These are phyloP conservation scores for Crocodylus rhombifer DNA, from an alignment of 2,797 vertebrate species.

Conservation along the genomic window DNA sequence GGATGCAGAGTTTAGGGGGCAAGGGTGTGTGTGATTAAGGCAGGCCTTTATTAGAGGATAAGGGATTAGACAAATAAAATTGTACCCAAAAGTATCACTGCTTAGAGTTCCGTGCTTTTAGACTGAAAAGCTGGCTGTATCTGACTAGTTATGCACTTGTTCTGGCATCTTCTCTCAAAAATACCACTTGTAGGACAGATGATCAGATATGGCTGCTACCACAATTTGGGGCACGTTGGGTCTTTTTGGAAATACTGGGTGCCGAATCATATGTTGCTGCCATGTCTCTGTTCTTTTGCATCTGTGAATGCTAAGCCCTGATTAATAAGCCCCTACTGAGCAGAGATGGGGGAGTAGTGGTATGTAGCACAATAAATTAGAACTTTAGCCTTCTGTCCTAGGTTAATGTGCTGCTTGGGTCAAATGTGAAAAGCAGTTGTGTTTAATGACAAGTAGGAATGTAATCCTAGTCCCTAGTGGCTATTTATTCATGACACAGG, in stretches of 20 bases:
- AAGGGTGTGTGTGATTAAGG: conserved; percentile 39
- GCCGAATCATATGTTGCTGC: neutral
- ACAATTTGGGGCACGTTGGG: neutral
- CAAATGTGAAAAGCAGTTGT: neutral
- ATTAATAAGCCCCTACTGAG: neutral
- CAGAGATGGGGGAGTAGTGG: neutral
- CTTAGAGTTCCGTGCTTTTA: conserved; percentile 35
- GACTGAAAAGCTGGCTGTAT: neutral
- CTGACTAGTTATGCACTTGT: neutral
- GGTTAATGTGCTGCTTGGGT: neutral
- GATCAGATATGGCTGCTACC: neutral
- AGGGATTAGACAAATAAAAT: conserved; percentile 61
- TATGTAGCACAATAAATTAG: neutral
- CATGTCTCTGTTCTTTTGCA: neutral
- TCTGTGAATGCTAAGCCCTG: neutral
- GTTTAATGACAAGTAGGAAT: neutral
- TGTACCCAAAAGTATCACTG: conserved; percentile 31
- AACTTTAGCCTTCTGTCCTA: accelerated
- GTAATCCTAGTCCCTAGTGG: neutral
- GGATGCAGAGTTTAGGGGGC: conserved; percentile 40
- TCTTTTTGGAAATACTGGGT: neutral
- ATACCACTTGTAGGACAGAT: neutral
- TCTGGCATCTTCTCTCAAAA: neutral
- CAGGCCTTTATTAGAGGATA: conserved; percentile 37
- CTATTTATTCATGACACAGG: neutral